phyloP scores from a whole-genome alignment of 2,797 vertebrate genomes.

The Lutjanus campechanus region DNA sequence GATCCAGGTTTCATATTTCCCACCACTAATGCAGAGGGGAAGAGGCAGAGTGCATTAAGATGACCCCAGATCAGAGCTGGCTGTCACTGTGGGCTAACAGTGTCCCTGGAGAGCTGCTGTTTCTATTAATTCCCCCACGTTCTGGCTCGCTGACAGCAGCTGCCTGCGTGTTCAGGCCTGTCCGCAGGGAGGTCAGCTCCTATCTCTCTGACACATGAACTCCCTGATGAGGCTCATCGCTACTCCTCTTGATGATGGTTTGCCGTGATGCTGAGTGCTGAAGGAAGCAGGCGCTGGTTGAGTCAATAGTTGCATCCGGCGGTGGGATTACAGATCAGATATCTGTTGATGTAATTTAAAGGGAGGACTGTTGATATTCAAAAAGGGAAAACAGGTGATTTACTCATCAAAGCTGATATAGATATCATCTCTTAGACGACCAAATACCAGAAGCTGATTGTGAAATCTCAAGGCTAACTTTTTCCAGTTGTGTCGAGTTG shows the following conservation, averaged over 20 bases:
- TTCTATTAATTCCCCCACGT: slow-evolving; percentile 81
- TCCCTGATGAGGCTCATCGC: slow-evolving; percentile 50
- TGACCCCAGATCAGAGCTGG: slow-evolving; percentile 77
- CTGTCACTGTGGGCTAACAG: slow-evolving; percentile 73
- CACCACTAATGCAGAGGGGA: slow-evolving; percentile 74
- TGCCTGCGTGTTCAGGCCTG: slow-evolving; percentile 78
- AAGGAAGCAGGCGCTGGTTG: slow-evolving; percentile 22
- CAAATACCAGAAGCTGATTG: slow-evolving; percentile 23
- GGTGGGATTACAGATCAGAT: slow-evolving; percentile 38
- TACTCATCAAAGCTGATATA: slow-evolving; percentile 23
- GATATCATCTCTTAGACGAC: slow-evolving; percentile 1
- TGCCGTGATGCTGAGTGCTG: slow-evolving; percentile 49
- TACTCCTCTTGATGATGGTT: slow-evolving; percentile 34
- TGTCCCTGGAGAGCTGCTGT: slow-evolving; percentile 79
- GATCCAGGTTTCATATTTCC: slow-evolving; percentile 76
- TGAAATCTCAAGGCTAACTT: slow-evolving; percentile 19
- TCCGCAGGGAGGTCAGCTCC: slow-evolving; percentile 66
- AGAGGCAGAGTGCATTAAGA: slow-evolving; percentile 74
- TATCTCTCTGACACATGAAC: slow-evolving; percentile 71
- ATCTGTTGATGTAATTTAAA: slow-evolving; percentile 17
- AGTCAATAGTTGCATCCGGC: slow-evolving; percentile 29
- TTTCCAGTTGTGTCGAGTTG: slow-evolving; percentile 3
- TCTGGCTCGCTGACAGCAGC: slow-evolving; percentile 79
- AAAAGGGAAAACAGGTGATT: slow-evolving; percentile 9
- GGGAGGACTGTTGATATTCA: neutral